Base-by-base conservation (phyloP, 2,797 vertebrate genomes). In the Trichosurus vulpecula region DNA sequence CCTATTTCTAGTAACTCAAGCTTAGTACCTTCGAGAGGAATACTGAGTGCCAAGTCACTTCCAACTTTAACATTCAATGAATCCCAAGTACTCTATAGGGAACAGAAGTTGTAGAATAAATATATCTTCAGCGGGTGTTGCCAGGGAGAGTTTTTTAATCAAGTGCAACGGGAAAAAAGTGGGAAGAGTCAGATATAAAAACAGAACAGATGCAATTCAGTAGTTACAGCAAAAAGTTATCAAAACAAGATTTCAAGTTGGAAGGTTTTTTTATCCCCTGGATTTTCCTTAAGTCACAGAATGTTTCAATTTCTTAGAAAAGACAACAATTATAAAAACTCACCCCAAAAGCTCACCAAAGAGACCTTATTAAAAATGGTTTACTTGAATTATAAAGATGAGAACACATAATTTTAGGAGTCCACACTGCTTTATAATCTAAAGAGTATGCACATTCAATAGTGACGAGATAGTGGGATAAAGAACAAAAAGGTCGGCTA, bases 331-430 rank as follows among this genome's bases (percentile, higher is more conserved):
- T 87, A 89, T 52, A 92, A 96, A 97, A 95, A 96, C 54, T 30
- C 52, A 93, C 51, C 41, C 51, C 74, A 87, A 87, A 87, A 87
- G 74, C 41, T 87, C 74, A 87, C 74, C 74, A 92, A 41, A 94
- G 13, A 92, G 29, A 95, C 6, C 58, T 95, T 94, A 96, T 90
- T 94, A 56, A 97, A 97, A 94, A 89, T 54, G 89, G 93, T 94
- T 97, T 97, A 97, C 94, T 98, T 90, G 92, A 94, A 95, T 14
- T 57, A 97, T 35, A 94, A 8, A 94, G 91, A 97, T 52, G 47
- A 90, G 90, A 90, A 54, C 29, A 96, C 66, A 96, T 96, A 96
- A 96, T 95, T 95, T 96, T 57, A 97, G 95, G 91, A 92, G 92
- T 94, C n/a, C n/a, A 94, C 90, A 90, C 58, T 93, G 94, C 25